Percentiles rank a stretch among this genome's conserved stretches.
Evolutionary conservation across 2,113 vertebrate species (phyloP).

Genomic region (Physeter macrocephalus): DNA sequence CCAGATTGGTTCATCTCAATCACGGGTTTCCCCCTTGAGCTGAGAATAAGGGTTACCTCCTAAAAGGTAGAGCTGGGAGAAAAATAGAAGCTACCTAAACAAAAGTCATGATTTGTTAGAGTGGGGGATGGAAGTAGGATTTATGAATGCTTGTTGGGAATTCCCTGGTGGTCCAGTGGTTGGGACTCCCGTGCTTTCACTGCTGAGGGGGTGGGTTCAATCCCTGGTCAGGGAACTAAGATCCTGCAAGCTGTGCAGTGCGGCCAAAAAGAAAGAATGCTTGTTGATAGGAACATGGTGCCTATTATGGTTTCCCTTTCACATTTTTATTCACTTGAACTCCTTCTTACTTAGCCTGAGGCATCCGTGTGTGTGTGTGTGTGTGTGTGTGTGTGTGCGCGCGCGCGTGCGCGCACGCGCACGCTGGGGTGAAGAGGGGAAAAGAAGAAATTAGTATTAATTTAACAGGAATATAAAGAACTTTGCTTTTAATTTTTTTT

Average conservation of each 20-base stretch:
- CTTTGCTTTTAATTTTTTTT: not conserved
- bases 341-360: not conserved
- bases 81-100: not conserved
- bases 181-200: too few species aligned
- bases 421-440: not conserved
- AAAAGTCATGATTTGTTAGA: not conserved
- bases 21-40: not conserved
- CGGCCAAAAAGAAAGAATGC: not conserved
- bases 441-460: not conserved
- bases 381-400: too few species aligned
- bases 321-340: not conserved
- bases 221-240: too few species aligned
- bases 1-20: not conserved
- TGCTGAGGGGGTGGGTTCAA: too few species aligned
- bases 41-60: not conserved
- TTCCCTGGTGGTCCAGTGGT: too few species aligned
- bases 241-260: too few species aligned
- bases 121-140: not conserved
- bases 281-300: not conserved
- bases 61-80: not conserved
- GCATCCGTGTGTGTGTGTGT: not conserved
- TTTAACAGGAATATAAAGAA: not conserved
- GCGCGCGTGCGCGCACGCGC: fast-evolving
- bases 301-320: not conserved
- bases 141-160: not conserved